Evolutionary conservation across 2,113 vertebrate species (phyloP), one percentile per base, ranked within the genome.

Genomic region (Tachuris rubrigastra): DNA sequence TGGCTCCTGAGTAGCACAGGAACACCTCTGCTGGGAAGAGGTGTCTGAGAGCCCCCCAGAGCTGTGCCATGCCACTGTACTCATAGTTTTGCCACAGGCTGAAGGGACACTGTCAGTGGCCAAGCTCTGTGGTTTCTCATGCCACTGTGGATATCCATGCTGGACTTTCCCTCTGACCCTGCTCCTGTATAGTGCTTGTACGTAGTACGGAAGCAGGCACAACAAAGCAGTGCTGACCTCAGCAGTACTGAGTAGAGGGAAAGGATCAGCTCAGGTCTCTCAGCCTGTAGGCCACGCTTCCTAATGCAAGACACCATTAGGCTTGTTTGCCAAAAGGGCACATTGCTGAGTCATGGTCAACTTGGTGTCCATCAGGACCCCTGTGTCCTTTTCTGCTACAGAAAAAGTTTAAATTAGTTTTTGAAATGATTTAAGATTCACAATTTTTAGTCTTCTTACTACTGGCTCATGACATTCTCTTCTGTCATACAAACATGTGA

Each of bases 1-100:
- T 52, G 0, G 2, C 4, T 53, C 3, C 8, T 4, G 3, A 27
- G 20, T 10, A 37, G 42, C 2, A 0, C 12, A 21, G 7, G 7
- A 71, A 3, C 11, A 50, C 49, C 14, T 50, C 50, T 74, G 10
- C 14, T 35, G 60, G 28, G 13, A 65, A 8, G 22, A 80, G 46
- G 16, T 6, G 16, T 17, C 19, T 5, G 60, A 44, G 25, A 27
- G 21, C 4, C 18, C 9, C 1, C 0, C n/a, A n/a, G 47, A 72
- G 9, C 12, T 30, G 5, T 0, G 2, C 14, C 1, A 0, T 55
- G 41, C 6, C 28, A 41, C 56, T 47, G 44, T 7, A 1, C 25
- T n/a, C 1, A 0, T 13, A 23, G n/a, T 27, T 13, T 37, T 14
- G 2, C 14, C 12, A 18, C 5, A 14, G 16, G 16, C 0, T 4